These are phyloP conservation scores for Lophotis ruficrista DNA, from an alignment of 2,113 vertebrate genomes.

Conservation along the genomic window DNA sequence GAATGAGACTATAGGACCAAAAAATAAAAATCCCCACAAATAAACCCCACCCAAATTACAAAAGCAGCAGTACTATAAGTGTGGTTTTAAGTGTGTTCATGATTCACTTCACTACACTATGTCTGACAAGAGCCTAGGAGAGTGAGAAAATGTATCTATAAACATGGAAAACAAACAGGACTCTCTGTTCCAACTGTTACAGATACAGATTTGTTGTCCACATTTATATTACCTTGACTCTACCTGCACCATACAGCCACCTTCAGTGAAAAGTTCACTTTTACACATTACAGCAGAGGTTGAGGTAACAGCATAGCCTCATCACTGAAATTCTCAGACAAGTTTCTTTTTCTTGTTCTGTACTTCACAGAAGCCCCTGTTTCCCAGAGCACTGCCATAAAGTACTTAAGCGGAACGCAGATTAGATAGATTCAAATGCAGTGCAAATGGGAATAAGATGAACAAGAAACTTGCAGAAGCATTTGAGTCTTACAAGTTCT, in stretches of 20 bases:
- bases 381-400: background rate
- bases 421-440: background rate
- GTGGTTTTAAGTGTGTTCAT: background rate
- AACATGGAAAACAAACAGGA: background rate
- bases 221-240: background rate
- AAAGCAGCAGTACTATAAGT: background rate
- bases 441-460: background rate
- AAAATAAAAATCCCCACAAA: background rate
- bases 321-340: background rate
- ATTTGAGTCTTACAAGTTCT: background rate
- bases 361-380: background rate
- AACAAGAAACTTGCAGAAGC: background rate
- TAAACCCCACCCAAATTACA: background rate
- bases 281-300: background rate
- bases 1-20: background rate
- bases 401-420: background rate
- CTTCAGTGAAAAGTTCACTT: background rate
- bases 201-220: background rate
- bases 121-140: background rate
- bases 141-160: background rate
- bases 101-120: background rate
- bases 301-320: background rate
- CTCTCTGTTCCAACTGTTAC: background rate
- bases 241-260: background rate
- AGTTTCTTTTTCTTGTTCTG: background rate